Conservation (phyloP, 2,888 invertebrate species). For the Hymenopus coronatus region DNA sequence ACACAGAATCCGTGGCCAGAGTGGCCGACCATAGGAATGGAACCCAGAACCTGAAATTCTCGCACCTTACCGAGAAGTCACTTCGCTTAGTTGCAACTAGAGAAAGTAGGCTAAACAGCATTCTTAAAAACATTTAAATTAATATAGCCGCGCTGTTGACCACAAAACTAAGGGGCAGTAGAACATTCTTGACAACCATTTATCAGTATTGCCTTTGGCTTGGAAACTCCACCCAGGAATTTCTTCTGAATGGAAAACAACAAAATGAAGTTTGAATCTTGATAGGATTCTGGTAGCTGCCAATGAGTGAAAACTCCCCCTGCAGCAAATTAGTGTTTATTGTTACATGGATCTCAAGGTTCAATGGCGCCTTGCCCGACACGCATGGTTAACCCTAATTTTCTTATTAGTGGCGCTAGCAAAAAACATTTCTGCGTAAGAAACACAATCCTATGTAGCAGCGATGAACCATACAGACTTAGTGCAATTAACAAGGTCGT, state of each 20-base stretch:
- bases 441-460: background rate
- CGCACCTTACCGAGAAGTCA: no score
- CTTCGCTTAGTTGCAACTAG: no score
- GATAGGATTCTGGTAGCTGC: background rate
- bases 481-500: no score
- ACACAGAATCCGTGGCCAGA: no score
- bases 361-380: background rate
- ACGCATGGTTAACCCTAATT: background rate
- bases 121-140: background rate
- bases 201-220: background rate
- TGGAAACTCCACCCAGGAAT: background rate
- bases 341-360: background rate
- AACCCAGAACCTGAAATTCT: no score
- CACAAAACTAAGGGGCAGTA: background rate
- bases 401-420: no score
- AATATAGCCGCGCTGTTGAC: background rate
- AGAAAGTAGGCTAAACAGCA: background rate
- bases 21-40: no score
- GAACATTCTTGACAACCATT: background rate
- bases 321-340: background rate
- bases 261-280: background rate
- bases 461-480: no score
- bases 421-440: background rate
- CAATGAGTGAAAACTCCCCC: background rate
- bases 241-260: background rate